Evolutionary conservation across 2,797 vertebrate species (phyloP), one percentile per base, ranked within the genome.

Genomic region (Hylomyscus alleni): DNA sequence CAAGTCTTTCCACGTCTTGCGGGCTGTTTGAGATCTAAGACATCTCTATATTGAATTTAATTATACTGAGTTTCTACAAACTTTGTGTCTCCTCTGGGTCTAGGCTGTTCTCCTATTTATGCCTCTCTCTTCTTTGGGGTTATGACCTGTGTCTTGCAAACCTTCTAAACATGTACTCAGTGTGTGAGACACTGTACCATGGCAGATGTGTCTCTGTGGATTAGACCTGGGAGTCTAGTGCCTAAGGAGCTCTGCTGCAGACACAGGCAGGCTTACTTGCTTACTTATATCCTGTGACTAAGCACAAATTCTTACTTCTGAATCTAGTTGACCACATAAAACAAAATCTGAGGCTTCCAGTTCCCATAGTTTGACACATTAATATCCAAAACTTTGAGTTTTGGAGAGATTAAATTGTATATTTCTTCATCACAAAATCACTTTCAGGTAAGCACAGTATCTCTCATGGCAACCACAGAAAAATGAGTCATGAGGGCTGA

Each of bases 351-450:
- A 76, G 52, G 29, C n/a, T 62, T 75, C 44, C 15, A 67, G 34
- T 34, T 72, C 10, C 1, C 22, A 17, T 29, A 6, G 26, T 94
- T 78, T 76, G 56, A 24, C 37, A 72, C 22, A 3, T 84, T 40
- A 77, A 31, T 4, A 84, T 56, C 12, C 44, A 22, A 65, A 65
- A 22, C 19, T 14, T 37, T 72, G 54, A 58, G 9, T 62, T 77
- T 50, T 50, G 58, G 56, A 54, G 40, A 22, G 14, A 22, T 13
- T 22, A 44, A 20, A 58, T 37, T 58, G 52, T 26, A 62, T 93
- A 81, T 82, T 76, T 40, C 34, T 31, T 93, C 34, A 3, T 92
- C 73, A 88, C 19, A 76, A 67, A 62, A 92, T 29, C 40, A 29
- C n/a, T 89, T 89, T 29, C 37, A 40, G 20, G 6, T 17, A 50